A percentile compares a stretch with the other conserved stretches of the same genome.
phyloP scores from a whole-genome alignment of 2,888 invertebrate genomes.

The Epirrhoe tristata region DNA sequence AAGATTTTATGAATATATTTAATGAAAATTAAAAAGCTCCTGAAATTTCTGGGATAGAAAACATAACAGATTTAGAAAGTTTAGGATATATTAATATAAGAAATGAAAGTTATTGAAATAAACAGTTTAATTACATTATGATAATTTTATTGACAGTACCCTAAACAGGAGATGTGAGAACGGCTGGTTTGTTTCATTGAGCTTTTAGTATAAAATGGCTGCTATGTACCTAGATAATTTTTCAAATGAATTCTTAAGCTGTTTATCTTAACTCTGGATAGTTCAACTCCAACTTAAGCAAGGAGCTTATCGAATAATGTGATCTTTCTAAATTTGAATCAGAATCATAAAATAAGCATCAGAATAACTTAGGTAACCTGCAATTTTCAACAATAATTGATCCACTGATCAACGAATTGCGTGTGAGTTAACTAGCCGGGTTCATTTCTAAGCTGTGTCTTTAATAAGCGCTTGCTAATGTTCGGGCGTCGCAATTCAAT shows the following conservation, averaged over 20 bases:
- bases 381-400: no score
- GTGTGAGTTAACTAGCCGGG: neutral
- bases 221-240: neutral
- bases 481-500: neutral
- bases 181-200: neutral
- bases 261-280: no score
- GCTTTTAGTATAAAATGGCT: neutral
- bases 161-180: neutral
- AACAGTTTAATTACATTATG: neutral
- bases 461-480: constrained; percentile 8
- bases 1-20: neutral
- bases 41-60: neutral
- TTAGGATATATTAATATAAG: neutral
- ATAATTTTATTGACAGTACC: neutral
- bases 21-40: constrained; percentile 10
- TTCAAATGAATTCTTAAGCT: no score
- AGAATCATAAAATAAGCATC: no score
- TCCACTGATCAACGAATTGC: no score
- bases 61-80: neutral
- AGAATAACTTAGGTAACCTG: no score
- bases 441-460: constrained; percentile 3
- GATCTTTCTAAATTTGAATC: no score
- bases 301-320: no score
- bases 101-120: neutral
- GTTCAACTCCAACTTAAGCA: no score